Evolutionary conservation across 2,113 vertebrate species (phyloP), one percentile per base, ranked within the genome.

Genomic region (Chrysochloris asiatica): DNA sequence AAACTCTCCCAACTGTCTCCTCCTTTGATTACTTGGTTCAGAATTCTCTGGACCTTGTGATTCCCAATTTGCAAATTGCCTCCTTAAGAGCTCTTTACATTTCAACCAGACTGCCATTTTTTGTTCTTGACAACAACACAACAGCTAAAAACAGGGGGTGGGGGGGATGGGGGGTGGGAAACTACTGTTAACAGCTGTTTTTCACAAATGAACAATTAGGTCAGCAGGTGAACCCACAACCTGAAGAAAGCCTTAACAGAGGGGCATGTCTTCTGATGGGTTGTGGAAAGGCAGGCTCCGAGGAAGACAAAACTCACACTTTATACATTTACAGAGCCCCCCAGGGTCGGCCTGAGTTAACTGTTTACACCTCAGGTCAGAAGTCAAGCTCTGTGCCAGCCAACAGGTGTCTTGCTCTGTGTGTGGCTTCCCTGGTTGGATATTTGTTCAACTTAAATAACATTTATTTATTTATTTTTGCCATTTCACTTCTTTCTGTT

Each of bases 321-420:
- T 8, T 1, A 3, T 9, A 47, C 6, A 30, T 56, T 4, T 4
- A 3, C 3, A 1, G 14, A 0, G 6, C 36, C 16, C 45, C 19
- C 3, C 14, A 6, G 8, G n/a, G 13, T 5, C 1, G 3, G 4
- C 36, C 4, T 0, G 26, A 13, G 0, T 4, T 4, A 21, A 14
- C 1, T 1, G 7, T 1, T 19, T 50, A 2, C 30, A 21, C 33
- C 24, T 43, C 50, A 2, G 22, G 33, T 59, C 71, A 24, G 13
- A 33, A 79, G 22, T 33, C 50, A 36, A 26, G 63, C 10, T 71
- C 43, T 48, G 14, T 0, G 1, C 41, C 41, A 30, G 43, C 93
- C 93, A 96, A 96, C 95, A 96, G 92, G 96, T 96, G 93, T 33
- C 88, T 17, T 52, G 38, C 47, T 21, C 71, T 43, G 91, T 76